Evolutionary conservation across 1,140 invertebrate species (phyloP).

Genomic region (Saxidomus purpurata): DNA sequence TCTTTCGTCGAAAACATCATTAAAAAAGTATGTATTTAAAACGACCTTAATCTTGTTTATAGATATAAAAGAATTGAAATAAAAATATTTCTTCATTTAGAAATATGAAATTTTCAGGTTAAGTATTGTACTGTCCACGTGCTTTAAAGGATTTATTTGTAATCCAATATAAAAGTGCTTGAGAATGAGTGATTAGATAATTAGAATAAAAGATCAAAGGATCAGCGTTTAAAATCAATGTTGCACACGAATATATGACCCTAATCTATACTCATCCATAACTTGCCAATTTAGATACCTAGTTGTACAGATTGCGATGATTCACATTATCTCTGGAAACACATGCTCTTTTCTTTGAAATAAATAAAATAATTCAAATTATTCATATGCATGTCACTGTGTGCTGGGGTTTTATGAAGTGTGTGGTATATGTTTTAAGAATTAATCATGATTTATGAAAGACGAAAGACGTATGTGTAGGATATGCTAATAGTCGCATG

Average conservation of each 20-base stretch:
- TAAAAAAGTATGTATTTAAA: too few relatives aligned
- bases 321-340: neutral
- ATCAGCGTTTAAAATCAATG: neutral
- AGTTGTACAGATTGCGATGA: neutral
- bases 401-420: neutral
- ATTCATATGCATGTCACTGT: conserved; percentile 16
- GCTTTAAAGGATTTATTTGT: too few relatives aligned
- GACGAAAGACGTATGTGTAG: neutral
- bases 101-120: too few relatives aligned
- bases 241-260: neutral
- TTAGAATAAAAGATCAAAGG: neutral
- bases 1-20: too few relatives aligned
- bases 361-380: conserved; percentile 27
- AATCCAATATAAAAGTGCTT: too few relatives aligned
- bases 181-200: neutral
- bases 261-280: neutral
- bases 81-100: too few relatives aligned
- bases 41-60: too few relatives aligned
- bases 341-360: neutral
- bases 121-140: too few relatives aligned
- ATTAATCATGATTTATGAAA: conserved; percentile 21
- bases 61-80: too few relatives aligned
- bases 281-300: neutral
- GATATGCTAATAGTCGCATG: neutral
- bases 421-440: neutral